A percentile compares a stretch with the other conserved stretches of the same genome.
phyloP scores from a whole-genome alignment of 1,140 invertebrate species.

The Pogonomyrmex barbatus region DNA sequence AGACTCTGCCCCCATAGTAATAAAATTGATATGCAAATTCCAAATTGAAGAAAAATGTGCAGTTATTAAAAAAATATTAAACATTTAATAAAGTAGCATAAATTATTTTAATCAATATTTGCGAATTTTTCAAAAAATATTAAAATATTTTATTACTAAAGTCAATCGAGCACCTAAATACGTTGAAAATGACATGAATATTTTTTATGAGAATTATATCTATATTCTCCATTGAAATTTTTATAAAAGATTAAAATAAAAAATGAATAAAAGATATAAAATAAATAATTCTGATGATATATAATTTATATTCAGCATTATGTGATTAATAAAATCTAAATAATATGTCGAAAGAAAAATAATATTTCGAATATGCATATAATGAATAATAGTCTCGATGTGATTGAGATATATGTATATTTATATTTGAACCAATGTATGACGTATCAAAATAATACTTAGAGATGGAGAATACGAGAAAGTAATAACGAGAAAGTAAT shows the following conservation, averaged over 20 bases:
- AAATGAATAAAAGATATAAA: slow-evolving; percentile 5
- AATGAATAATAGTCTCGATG: too few relatives aligned
- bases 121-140: background rate
- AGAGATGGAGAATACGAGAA: background rate
- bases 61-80: background rate
- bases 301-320: background rate
- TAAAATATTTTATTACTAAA: slow-evolving; percentile 9
- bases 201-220: background rate
- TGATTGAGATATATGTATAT: too few relatives aligned
- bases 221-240: background rate
- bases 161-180: background rate
- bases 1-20: background rate
- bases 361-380: background rate
- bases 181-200: background rate
- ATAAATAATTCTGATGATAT: background rate
- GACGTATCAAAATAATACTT: slow-evolving; percentile 29
- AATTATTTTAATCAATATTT: background rate
- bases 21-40: background rate
- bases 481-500: slow-evolving; percentile 5
- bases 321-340: slow-evolving; percentile 12
- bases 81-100: background rate
- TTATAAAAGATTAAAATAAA: background rate
- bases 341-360: background rate
- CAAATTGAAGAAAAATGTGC: background rate
- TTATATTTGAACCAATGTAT: background rate